Evolutionary conservation across 2,113 vertebrate species (phyloP).

Genomic region (Manacus vitellinus): DNA sequence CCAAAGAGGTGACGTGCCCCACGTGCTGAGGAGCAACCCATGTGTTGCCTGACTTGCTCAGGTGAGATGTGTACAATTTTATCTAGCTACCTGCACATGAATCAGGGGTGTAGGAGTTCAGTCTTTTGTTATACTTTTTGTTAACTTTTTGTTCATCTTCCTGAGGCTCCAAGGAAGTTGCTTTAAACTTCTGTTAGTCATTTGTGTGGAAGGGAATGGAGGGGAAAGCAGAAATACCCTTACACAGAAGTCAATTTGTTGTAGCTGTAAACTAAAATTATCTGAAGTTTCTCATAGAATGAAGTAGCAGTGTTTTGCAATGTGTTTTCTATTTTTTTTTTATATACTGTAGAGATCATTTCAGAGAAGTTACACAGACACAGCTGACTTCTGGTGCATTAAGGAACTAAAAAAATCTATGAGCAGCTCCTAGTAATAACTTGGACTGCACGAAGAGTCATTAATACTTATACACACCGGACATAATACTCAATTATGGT

Average conservation of each 20-base stretch:
- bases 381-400: not conserved
- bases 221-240: fast-evolving
- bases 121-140: not conserved
- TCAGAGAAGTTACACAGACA: not conserved
- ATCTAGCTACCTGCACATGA: not conserved
- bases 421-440: not conserved
- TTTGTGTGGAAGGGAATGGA: not conserved
- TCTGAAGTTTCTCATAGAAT: not conserved
- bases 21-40: not conserved
- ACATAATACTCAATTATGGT: not conserved
- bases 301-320: not conserved
- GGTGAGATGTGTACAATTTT: fast-evolving
- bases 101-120: not conserved
- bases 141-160: not conserved
- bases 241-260: not conserved
- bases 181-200: not conserved
- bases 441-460: not conserved
- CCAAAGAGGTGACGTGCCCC: fast-evolving
- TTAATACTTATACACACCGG: not conserved
- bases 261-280: not conserved
- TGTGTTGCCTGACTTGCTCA: not conserved
- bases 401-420: not conserved
- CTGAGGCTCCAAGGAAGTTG: not conserved
- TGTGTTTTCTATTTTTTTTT: fast-evolving
- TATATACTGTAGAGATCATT: not conserved